Evolutionary conservation across 1,140 invertebrate species (phyloP).

Genomic region (Nomia melanderi): DNA sequence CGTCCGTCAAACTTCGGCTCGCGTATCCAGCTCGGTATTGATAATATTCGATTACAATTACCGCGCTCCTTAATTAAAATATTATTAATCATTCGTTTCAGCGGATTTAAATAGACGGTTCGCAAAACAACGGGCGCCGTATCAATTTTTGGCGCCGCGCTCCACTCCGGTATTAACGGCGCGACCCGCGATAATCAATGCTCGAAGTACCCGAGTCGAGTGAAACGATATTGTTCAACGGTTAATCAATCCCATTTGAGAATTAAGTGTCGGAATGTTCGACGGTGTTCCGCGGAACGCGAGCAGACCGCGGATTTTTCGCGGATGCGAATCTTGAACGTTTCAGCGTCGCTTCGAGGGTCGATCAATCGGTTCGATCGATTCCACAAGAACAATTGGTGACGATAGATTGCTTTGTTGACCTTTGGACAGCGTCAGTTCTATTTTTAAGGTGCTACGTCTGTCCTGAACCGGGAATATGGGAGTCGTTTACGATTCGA

Average conservation of each 20-base stretch:
- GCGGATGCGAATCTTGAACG: not conserved
- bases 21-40: not conserved
- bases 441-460: slow-evolving; percentile 33
- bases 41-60: slow-evolving; percentile 32
- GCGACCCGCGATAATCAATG: not conserved
- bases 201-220: not conserved
- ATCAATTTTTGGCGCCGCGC: slow-evolving; percentile 1
- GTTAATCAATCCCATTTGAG: not conserved
- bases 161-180: not conserved
- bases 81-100: slow-evolving; percentile 27
- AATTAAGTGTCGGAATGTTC: not conserved
- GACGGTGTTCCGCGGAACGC: not conserved
- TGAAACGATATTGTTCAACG: too few species aligned
- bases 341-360: not conserved
- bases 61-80: slow-evolving; percentile 29
- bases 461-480: not conserved
- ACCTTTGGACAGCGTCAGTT: slow-evolving; percentile 28
- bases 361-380: slow-evolving; percentile 7
- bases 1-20: too few species aligned
- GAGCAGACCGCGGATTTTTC: not conserved
- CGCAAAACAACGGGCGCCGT: slow-evolving; percentile 6
- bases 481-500: not conserved
- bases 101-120: not conserved
- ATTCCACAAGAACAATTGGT: slow-evolving; percentile 16
- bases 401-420: slow-evolving; percentile 32